Evolutionary conservation across 2,797 vertebrate species (phyloP).

Genomic region (Remorina albescens): DNA sequence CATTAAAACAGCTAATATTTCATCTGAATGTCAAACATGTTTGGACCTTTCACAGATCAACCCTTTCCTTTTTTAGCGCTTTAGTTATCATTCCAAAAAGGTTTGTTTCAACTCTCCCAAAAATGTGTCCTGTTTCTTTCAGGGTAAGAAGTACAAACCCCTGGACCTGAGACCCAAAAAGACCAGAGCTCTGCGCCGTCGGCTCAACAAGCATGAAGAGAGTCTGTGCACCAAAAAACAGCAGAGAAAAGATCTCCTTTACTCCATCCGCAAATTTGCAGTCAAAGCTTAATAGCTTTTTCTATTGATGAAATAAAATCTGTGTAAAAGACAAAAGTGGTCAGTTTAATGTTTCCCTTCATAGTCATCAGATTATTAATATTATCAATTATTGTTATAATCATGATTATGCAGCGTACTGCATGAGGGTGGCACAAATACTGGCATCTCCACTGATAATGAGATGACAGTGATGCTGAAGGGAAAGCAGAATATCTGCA

Average conservation of each 20-base stretch:
- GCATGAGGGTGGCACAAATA: too few relatives aligned
- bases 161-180: conserved; percentile 98
- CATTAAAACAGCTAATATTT: not conserved
- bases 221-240: conserved; percentile 95
- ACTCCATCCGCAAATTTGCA: conserved; percentile 93
- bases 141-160: conserved; percentile 99
- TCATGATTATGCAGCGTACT: too few relatives aligned
- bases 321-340: conserved; percentile 37
- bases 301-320: conserved; percentile 78
- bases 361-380: too few relatives aligned
- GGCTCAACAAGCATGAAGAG: conserved; percentile 94
- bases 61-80: not conserved
- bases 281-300: conserved; percentile 91
- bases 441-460: too few relatives aligned
- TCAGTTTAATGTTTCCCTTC: not conserved
- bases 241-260: conserved; percentile 93
- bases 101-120: too few relatives aligned
- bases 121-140: not conserved
- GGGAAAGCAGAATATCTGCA: too few relatives aligned
- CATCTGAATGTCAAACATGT: not conserved
- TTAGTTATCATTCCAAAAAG: not conserved
- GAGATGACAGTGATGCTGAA: too few relatives aligned
- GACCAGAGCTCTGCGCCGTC: conserved; percentile 94
- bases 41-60: not conserved
- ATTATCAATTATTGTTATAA: too few relatives aligned